phyloP scores from a whole-genome alignment of 2,113 vertebrate species.

The Todiramphus chloris region DNA sequence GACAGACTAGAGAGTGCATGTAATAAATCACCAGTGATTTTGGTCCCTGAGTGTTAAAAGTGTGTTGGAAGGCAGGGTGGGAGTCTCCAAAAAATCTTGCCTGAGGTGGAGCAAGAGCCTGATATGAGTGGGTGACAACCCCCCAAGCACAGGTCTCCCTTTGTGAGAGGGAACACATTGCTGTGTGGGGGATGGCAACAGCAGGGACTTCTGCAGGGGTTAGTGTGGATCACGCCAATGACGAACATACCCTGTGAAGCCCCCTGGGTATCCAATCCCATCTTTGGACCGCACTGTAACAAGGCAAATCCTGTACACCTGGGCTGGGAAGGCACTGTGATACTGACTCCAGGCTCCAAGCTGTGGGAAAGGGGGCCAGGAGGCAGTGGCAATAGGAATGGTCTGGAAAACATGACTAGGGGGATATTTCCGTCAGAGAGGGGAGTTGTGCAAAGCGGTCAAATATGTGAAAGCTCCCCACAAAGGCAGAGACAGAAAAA shows the following conservation, averaged over 20 bases:
- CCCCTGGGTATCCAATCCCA: neutral
- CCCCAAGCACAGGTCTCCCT: neutral
- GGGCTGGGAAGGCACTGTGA: neutral
- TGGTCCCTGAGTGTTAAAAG: neutral
- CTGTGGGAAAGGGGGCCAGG: neutral
- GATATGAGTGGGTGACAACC: neutral
- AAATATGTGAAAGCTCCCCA: neutral
- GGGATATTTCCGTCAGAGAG: neutral
- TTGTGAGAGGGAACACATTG: neutral
- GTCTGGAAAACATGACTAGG: neutral
- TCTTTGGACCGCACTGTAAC: neutral
- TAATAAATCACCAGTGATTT: neutral
- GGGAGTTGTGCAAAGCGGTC: neutral
- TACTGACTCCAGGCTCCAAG: neutral
- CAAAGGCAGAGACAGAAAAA: neutral
- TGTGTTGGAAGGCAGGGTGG: neutral
- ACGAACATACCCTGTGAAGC: neutral
- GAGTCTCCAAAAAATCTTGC: neutral
- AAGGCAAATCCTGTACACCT: neutral
- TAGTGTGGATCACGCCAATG: neutral
- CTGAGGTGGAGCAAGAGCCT: neutral
- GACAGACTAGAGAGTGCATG: neutral
- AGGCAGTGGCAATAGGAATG: neutral
- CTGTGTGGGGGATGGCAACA: fast-evolving
- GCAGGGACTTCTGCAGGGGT: neutral